Conservation (phyloP, 1,140 invertebrate species). For the Drosophila lacertosa region DNA sequence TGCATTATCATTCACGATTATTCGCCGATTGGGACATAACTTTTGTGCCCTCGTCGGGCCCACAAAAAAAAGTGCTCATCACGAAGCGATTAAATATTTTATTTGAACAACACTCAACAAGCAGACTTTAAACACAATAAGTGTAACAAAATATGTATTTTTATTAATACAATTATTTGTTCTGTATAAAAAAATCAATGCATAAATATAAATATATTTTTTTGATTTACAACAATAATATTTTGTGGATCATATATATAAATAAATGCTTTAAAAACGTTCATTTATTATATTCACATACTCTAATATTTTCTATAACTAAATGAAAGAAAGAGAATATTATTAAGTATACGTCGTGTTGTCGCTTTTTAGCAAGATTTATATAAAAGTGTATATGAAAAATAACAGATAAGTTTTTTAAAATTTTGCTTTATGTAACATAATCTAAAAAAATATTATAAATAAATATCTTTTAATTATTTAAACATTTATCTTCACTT, state of each 20-base stretch:
- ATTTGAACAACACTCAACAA: background rate
- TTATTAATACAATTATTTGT: too few species aligned
- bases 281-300: too few species aligned
- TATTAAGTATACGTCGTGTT: conserved; percentile 24
- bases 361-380: background rate
- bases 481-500: too few species aligned
- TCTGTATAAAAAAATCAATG: too few species aligned
- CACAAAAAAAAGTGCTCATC: conserved; percentile 32
- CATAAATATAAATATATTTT: background rate
- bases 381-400: too few species aligned
- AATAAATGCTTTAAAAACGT: too few species aligned
- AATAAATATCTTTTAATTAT: too few species aligned
- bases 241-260: too few species aligned
- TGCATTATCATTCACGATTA: conserved; percentile 43
- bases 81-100: conserved; percentile 17
- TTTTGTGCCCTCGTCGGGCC: conserved; percentile 1
- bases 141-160: background rate
- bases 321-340: background rate
- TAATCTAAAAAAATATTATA: too few species aligned
- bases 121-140: conserved; percentile 1
- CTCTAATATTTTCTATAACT: too few species aligned
- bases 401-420: too few species aligned
- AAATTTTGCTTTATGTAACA: too few species aligned
- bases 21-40: conserved; percentile 29
- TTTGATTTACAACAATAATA: background rate